These are phyloP conservation scores for Yponomeuta malinellus DNA, from an alignment of 2,888 invertebrate genomes.

Conservation along the genomic window DNA sequence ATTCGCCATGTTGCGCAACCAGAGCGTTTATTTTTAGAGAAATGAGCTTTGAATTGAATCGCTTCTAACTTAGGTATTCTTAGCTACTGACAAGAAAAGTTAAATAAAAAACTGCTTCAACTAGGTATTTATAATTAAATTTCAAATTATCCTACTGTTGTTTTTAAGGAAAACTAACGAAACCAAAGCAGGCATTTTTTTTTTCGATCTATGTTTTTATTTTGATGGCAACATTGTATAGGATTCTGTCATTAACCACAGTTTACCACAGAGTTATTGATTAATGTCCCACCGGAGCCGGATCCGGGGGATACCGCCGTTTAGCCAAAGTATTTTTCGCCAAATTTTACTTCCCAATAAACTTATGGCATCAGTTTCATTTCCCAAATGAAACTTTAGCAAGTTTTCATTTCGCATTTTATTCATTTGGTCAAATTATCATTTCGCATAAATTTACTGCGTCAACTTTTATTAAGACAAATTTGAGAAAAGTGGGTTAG, in stretches of 20 bases:
- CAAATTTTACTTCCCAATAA: no score
- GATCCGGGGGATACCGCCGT: no score
- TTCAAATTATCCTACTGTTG: background rate
- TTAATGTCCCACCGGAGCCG: background rate
- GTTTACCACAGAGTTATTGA: background rate
- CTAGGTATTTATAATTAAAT: background rate
- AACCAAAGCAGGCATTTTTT: background rate
- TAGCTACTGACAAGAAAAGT: background rate
- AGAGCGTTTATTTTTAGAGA: conserved; percentile 29
- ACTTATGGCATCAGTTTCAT: no score
- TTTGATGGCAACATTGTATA: conserved; percentile 11
- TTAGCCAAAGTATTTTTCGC: no score
- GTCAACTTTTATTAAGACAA: no score
- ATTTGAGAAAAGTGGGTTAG: no score
- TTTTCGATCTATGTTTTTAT: conserved; percentile 1
- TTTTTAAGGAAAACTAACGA: conserved; percentile 1
- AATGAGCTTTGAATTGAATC: conserved; percentile 9
- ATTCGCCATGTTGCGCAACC: conserved; percentile 74
- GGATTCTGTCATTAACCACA: background rate
- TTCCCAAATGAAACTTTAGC: no score
- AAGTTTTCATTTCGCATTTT: no score
- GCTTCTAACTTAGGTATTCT: background rate
- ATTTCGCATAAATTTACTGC: no score
- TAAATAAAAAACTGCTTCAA: background rate
- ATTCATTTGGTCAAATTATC: no score